A percentile compares a stretch with the other conserved stretches of the same genome.
These are phyloP conservation scores for Trissolcus basalis DNA, from an alignment of 1,140 invertebrate species.

Conservation along the genomic window DNA sequence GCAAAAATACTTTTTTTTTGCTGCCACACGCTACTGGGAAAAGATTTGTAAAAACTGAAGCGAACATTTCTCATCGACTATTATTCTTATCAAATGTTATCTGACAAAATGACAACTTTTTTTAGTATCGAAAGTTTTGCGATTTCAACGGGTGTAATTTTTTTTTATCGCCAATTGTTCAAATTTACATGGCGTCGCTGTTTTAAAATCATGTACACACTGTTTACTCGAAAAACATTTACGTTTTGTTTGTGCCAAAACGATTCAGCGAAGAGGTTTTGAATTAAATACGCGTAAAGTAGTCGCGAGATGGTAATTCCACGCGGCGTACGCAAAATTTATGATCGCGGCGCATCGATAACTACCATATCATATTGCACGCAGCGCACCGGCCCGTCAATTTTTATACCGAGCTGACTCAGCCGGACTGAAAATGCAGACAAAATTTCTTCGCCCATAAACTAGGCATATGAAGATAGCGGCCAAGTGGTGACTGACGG, in stretches of 20 bases:
- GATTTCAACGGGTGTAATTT: no score
- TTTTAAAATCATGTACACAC: no score
- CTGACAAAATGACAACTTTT: no score
- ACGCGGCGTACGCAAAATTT: slow-evolving; percentile 19
- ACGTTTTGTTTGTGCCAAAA: neutral
- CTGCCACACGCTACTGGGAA: neutral
- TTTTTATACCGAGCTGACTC: slow-evolving; percentile 37
- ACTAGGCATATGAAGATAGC: slow-evolving; percentile 52
- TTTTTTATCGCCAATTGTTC: no score
- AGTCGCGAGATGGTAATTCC: slow-evolving; percentile 21
- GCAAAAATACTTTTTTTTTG: neutral
- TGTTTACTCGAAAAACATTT: no score
- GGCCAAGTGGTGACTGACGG: slow-evolving; percentile 50
- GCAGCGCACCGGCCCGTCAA: slow-evolving; percentile 35
- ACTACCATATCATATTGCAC: slow-evolving; percentile 44
- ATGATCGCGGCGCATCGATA: slow-evolving; percentile 37
- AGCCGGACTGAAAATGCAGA: slow-evolving; percentile 27
- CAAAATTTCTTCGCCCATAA: slow-evolving; percentile 41
- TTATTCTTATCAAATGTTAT: no score
- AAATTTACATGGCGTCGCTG: no score
- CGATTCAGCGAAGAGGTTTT: slow-evolving; percentile 13
- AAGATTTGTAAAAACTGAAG: no score
- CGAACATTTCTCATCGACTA: no score
- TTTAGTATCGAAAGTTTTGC: no score
- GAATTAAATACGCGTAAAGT: slow-evolving; percentile 30